phyloP scores from a whole-genome alignment of 2,113 vertebrate species.

The Riparia riparia region DNA sequence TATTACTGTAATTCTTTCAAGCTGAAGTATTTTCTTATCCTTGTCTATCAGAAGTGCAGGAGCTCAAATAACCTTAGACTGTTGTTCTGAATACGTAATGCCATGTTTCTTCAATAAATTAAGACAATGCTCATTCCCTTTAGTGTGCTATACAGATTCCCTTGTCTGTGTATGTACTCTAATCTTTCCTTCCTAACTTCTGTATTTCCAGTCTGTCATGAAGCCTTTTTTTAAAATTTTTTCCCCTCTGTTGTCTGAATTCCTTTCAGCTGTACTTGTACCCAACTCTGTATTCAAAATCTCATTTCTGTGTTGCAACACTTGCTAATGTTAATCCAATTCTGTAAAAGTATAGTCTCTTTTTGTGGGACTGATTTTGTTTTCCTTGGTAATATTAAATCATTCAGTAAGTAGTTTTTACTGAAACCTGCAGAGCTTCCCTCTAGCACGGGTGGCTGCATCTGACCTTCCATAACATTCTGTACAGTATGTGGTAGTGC shows the following conservation, averaged over 20 bases:
- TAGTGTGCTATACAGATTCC: neutral
- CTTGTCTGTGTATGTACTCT: neutral
- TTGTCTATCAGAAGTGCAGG: neutral
- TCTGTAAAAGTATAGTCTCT: neutral
- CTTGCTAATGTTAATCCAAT: neutral
- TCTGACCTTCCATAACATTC: neutral
- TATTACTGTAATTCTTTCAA: neutral
- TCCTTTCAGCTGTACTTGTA: neutral
- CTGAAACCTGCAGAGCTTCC: neutral
- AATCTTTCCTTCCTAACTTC: neutral
- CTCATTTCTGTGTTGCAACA: neutral
- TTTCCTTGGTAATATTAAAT: neutral
- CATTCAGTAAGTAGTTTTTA: neutral
- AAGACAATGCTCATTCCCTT: neutral
- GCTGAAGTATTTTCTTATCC: neutral
- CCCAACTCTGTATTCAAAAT: neutral
- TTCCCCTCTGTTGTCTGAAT: neutral
- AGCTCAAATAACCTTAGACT: neutral
- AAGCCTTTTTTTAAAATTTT: neutral
- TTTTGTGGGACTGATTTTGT: neutral
- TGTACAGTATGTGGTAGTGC: neutral
- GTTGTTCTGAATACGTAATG: neutral
- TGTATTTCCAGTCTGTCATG: neutral
- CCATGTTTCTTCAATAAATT: neutral
- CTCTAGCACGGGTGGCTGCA: fast-evolving